These are phyloP conservation scores for Hyphantria cunea DNA, from an alignment of 1,140 invertebrate species.

Conservation along the genomic window DNA sequence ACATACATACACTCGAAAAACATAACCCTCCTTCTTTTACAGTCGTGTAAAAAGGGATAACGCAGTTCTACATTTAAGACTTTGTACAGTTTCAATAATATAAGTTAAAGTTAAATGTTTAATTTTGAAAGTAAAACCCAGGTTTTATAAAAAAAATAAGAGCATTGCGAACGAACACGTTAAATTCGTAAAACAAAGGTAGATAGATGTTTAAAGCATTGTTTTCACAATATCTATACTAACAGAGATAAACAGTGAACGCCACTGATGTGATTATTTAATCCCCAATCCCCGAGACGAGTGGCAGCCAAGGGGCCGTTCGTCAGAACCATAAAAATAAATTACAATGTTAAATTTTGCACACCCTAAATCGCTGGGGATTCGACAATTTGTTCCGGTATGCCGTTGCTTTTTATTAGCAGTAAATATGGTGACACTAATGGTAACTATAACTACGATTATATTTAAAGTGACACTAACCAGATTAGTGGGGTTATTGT, in stretches of 20 bases:
- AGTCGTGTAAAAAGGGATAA: too few relatives aligned
- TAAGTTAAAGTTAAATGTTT: too few relatives aligned
- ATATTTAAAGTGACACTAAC: neutral
- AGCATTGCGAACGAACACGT: neutral
- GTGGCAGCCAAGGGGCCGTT: constrained; percentile 42
- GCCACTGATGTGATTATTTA: constrained; percentile 57
- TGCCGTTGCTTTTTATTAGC: constrained; percentile 64
- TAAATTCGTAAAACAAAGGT: constrained; percentile 5
- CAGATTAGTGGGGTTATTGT: too few relatives aligned
- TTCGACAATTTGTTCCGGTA: constrained; percentile 59
- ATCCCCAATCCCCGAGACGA: constrained; percentile 45
- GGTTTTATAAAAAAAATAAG: too few relatives aligned
- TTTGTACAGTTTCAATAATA: too few relatives aligned
- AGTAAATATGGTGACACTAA: constrained; percentile 40
- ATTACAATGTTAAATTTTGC: constrained; percentile 74
- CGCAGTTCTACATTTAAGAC: too few relatives aligned
- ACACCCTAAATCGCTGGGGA: constrained; percentile 59
- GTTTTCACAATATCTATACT: constrained; percentile 19
- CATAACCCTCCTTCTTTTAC: too few relatives aligned
- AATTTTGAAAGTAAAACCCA: too few relatives aligned
- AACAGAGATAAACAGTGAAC: constrained; percentile 37
- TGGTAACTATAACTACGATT: constrained; percentile 13
- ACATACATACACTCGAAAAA: too few relatives aligned
- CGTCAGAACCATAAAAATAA: constrained; percentile 67
- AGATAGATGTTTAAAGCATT: constrained; percentile 8